Base-by-base conservation (phyloP, 2,797 vertebrate genomes). In the Hephaestus fuliginosus region DNA sequence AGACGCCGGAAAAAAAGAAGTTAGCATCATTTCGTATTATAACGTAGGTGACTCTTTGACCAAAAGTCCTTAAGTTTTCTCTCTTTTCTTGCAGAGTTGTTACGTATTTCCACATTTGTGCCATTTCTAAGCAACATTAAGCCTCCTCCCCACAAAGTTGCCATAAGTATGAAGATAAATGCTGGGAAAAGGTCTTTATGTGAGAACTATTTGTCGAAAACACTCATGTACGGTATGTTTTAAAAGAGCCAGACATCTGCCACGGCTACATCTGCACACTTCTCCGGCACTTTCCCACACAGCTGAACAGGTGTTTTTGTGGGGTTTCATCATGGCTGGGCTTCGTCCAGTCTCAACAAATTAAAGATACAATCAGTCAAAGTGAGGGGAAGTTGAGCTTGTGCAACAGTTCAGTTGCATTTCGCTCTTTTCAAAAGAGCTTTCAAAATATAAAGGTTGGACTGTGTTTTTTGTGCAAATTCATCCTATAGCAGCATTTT, bases 261-360 rank as follows among this genome's bases (percentile, higher is more conserved):
- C 1, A 13, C 11, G 51, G 33, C 30, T 7, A 8, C 25, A 55
- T 70, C 18, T 18, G 52, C 3, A 20, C 14, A 12, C 36, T 20
- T 51, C 30, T 7, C 28, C 57, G 2, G 12, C 1, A 3, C n/a
- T 53, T 72, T 68, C 33, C 65, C 58, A 73, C 49, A 9, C 70
- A 10, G 51, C 36, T 12, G 5, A 44, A n/a, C 58, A 64, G 75
- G 36, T 56, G 71, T 7, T 68, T 33, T n/a, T 1, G 20, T 51
- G 51, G 30, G 65, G 51, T 41, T 17, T 79, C 14, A 66, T 20
- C 7, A 12, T n/a, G 52, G 44, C 44, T 14, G 25, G 36, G 20
- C 51, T 46, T 73, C 36, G 39, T 69, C 44, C 64, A 74, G 69
- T 58, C 51, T 77, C 69, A 69, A 64, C 39, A 77, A 7, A 25